Evolutionary conservation across 2,113 vertebrate species (phyloP), one percentile per base, ranked within the genome.

Genomic region (Anarrhichthys ocellatus): DNA sequence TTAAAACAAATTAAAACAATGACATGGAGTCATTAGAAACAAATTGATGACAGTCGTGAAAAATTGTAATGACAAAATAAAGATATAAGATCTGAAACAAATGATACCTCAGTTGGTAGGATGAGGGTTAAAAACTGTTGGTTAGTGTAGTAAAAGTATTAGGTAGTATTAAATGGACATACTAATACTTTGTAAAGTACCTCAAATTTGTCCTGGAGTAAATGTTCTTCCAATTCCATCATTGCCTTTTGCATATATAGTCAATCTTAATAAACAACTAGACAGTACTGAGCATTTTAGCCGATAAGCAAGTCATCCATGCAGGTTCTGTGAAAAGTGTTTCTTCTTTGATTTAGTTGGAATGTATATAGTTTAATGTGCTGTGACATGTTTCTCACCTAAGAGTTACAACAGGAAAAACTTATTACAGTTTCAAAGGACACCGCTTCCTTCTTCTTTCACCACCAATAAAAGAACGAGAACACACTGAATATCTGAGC

Each of bases 361-460:
- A 27, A 56, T 27, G 22, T 56, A 61, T 54, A 54, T 5, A n/a
- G 50, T 77, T 79, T 40, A 71, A 79, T 75, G 75, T 32, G 29
- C 64, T 18, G 24, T 64, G 64, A 54, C 65, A 75, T 42, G 42
- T 78, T 64, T 84, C 38, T 40, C 72, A 71, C 34, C 64, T 70
- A 5, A 24, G 27, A 50, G 48, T 38, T 54, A 46, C 66, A 68
- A 46, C 69, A 73, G 68, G 27, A 62, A 63, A 22, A 48, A 24
- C 36, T 27, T 50, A 68, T 54, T 34, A 50, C n/a, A 80, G 64
- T 68, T 64, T 11, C 27, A 59, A 46, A 38, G 29, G 29, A n/a
- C 64, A 58, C 9, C 50, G 29, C 63, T 59, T 18, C 15, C 29
- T 56, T 58, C 22, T 56, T 66, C 32, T 46, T 61, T 67, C 69